Percentiles rank a stretch among this genome's conserved stretches.
These are phyloP conservation scores for Mesorhabditis belari DNA, from an alignment of 2,888 invertebrate species.

Conservation along the genomic window DNA sequence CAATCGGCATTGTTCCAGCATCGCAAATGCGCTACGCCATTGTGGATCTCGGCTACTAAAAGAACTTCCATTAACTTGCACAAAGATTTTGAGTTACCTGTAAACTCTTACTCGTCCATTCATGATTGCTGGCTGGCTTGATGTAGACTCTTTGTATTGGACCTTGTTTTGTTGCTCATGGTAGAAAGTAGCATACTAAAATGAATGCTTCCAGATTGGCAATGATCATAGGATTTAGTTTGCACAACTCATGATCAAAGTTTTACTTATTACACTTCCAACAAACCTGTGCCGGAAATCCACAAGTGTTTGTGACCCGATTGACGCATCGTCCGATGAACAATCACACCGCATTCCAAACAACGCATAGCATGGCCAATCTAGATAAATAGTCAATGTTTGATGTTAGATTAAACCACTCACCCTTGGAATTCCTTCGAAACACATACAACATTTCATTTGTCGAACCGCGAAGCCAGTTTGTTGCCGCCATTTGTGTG, in stretches of 20 bases:
- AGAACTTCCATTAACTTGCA: not conserved
- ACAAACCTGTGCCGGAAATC: slow-evolving; percentile 20
- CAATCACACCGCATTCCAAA: slow-evolving; percentile 18
- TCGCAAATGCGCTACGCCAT: not conserved
- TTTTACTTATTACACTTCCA: too few species aligned
- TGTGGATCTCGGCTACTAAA: not conserved
- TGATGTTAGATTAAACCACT: not conserved
- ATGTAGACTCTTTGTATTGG: slow-evolving; percentile 3
- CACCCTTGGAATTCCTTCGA: slow-evolving; percentile 24
- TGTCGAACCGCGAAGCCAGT: not conserved
- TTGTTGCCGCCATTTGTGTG: slow-evolving; percentile 19
- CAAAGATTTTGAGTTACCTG: not conserved
- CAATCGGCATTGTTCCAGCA: not conserved
- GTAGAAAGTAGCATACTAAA: not conserved
- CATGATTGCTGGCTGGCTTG: slow-evolving; percentile 6
- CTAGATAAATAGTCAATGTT: not conserved
- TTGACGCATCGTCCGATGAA: slow-evolving; percentile 24
- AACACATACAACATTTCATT: slow-evolving; percentile 18
- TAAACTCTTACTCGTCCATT: not conserved
- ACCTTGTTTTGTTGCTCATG: slow-evolving; percentile 11
- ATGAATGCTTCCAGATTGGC: not conserved
- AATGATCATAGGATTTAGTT: not conserved
- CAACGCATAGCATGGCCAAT: not conserved
- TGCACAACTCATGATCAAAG: too few species aligned
- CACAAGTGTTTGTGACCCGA: slow-evolving; percentile 30